A percentile compares a stretch with the other conserved stretches of the same genome.
Conservation (phyloP, 1,140 invertebrate species). For the Homalodisca vitripennis region DNA sequence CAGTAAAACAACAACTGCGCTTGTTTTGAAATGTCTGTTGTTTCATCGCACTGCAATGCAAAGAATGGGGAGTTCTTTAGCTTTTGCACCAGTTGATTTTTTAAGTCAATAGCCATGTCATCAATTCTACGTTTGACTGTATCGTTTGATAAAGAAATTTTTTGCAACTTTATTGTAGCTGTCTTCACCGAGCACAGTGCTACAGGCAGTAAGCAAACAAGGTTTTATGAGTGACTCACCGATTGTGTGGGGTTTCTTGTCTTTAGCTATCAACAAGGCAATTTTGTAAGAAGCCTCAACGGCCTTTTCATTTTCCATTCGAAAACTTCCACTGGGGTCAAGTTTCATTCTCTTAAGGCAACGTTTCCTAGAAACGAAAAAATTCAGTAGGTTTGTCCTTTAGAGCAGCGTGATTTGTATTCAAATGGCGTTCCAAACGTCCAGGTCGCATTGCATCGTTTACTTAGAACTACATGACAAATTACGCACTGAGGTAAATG, state of each 20-base stretch:
- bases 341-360: conserved; percentile 30
- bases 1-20: conserved; percentile 30
- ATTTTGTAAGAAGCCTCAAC: conserved; percentile 33
- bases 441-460: conserved; percentile 29
- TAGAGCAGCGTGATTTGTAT: conserved; percentile 27
- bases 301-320: conserved; percentile 26
- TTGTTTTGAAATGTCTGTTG: conserved; percentile 27
- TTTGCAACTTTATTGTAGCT: neutral
- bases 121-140: conserved; percentile 33
- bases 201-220: conserved; percentile 29
- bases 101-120: conserved; percentile 29
- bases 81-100: conserved; percentile 31
- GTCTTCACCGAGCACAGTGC: conserved; percentile 25
- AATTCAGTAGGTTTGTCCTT: no score
- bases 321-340: conserved; percentile 25
- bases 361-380: conserved; percentile 29
- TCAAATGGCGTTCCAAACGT: conserved; percentile 34
- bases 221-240: conserved; percentile 30
- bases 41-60: conserved; percentile 35
- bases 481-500: conserved; percentile 29
- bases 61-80: conserved; percentile 33
- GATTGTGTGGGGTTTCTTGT: conserved; percentile 35
- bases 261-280: conserved; percentile 33
- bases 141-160: conserved; percentile 9
- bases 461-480: conserved; percentile 35